A percentile compares a stretch with the other conserved stretches of the same genome.
phyloP scores from a whole-genome alignment of 2,113 vertebrate genomes.

The Fregetta grallaria region DNA sequence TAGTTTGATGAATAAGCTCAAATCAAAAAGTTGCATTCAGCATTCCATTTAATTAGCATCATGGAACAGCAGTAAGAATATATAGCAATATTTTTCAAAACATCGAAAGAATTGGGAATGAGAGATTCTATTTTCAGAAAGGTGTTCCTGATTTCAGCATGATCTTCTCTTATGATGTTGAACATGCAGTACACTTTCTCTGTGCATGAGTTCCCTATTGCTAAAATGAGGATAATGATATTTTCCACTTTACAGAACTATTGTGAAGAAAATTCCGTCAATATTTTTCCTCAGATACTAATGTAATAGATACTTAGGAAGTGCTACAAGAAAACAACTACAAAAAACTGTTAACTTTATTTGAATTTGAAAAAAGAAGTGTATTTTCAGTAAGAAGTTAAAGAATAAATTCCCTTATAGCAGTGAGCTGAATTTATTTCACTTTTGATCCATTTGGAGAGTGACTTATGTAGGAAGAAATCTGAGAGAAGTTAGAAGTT shows the following conservation, averaged over 20 bases:
- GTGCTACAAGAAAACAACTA: neutral
- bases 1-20: neutral
- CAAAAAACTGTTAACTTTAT: neutral
- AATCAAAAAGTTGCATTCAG: neutral
- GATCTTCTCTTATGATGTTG: neutral
- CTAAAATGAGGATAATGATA: neutral
- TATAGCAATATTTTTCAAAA: neutral
- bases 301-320: neutral
- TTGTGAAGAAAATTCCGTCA: neutral
- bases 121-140: neutral
- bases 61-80: neutral
- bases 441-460: constrained; percentile 44
- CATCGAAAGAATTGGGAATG: neutral
- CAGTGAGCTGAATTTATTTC: constrained; percentile 41
- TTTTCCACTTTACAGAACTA: neutral
- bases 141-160: neutral
- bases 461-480: constrained; percentile 61
- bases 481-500: constrained; percentile 64
- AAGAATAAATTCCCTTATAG: neutral
- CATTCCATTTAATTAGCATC: neutral
- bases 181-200: neutral
- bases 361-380: constrained; percentile 1
- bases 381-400: neutral
- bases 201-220: neutral
- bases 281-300: neutral